Evolutionary conservation across 2,888 invertebrate genomes (phyloP).

Genomic region (Congeria kusceri): DNA sequence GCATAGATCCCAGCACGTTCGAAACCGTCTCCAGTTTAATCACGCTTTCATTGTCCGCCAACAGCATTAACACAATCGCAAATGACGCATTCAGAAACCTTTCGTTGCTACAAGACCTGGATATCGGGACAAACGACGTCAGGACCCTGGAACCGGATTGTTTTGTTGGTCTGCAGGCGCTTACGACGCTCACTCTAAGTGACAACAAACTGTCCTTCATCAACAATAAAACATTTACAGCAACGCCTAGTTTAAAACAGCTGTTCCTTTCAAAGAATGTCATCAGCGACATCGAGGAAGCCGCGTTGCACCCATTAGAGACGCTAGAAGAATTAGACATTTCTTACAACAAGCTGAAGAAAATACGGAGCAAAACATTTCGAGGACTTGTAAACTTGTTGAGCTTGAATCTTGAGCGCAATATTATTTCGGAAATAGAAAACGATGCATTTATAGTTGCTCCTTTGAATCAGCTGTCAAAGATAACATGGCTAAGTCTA

Average conservation of each 20-base stretch:
- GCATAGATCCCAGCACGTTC: constrained; percentile 64
- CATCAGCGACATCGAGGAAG: constrained; percentile 63
- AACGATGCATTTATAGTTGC: constrained; percentile 73
- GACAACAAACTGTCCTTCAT: constrained; percentile 66
- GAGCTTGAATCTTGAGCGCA: constrained; percentile 71
- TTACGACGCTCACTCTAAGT: constrained; percentile 67
- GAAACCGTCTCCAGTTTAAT: constrained; percentile 61
- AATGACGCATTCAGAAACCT: constrained; percentile 88
- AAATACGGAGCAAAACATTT: constrained; percentile 65
- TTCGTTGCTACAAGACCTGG: constrained; percentile 62
- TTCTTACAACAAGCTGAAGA: constrained; percentile 70
- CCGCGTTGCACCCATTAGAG: constrained; percentile 57
- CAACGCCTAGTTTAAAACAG: constrained; percentile 46
- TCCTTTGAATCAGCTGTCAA: constrained; percentile 65
- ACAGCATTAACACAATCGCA: constrained; percentile 65
- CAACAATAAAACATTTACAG: constrained; percentile 64
- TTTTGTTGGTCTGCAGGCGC: constrained; percentile 61
- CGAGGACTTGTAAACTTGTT: constrained; percentile 69
- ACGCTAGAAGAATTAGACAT: constrained; percentile 65
- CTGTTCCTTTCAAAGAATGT: constrained; percentile 69
- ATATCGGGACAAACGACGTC: constrained; percentile 74
- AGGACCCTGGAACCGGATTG: constrained; percentile 62
- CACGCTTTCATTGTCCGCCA: constrained; percentile 67
- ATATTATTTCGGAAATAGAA: constrained; percentile 69
- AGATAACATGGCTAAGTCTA: constrained; percentile 73